Base-by-base conservation (phyloP, 2,113 vertebrate species). In the Murina feae region DNA sequence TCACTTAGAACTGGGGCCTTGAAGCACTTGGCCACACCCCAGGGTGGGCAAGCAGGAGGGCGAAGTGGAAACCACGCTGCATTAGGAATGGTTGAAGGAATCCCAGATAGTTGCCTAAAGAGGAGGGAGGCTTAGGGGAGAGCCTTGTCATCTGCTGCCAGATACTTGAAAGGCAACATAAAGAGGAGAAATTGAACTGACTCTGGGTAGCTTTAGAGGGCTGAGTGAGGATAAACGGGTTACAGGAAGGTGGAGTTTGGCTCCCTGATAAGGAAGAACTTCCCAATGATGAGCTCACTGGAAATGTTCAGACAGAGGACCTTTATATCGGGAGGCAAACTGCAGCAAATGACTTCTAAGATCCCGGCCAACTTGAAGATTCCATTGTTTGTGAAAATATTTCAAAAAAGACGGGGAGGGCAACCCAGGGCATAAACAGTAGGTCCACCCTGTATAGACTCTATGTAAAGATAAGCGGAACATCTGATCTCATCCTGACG, bases 381-480 rank as follows among this genome's bases (percentile, higher is more conserved):
- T 83, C 71, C 58, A 58, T 84, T 55, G 85, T 76, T 90, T 90
- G 12, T 96, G 66, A 95, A 84, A 88, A 42, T 35, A 30, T 42
- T 81, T 95, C 21, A 42, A 18, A 60, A 86, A 83, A 75, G 39
- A 53, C 6, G 23, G 88, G n/a, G 47, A 47, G 49, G 63, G 37
- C 39, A 78, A 72, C n/a, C 86, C 39, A 65, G 66, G 66, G 39
- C 51, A 51, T 42, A 44, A n/a, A 42, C 5, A 49, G 14, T 12
- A 69, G 18, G 30, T 39, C n/a, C 23, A 55, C 1, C 16, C 55
- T 44, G 11, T 1, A 12, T 0, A 63, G 55, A 42, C 58, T 10
- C 14, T 23, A 28, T 17, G 25, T 63, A 86, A 53, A 74, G 74
- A 30, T 14, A 72, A 75, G 49, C n/a, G 47, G 58, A 71, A 3